Base-by-base conservation (phyloP, 2,888 invertebrate species). In the Helicoverpa assulta region DNA sequence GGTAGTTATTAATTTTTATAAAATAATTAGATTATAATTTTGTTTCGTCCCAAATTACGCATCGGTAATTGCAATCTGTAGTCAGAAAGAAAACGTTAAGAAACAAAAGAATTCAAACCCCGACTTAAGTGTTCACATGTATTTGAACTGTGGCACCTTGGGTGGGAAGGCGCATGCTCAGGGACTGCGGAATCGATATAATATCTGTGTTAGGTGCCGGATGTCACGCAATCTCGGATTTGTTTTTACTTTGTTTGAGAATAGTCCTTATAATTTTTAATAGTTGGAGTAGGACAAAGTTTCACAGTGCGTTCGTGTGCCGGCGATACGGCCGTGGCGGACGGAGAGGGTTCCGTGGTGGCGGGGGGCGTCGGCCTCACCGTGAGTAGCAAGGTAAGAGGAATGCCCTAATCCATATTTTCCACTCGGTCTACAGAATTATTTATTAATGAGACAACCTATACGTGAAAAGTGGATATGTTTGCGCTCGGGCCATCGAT, bases 361-460 rank as follows among this genome's bases (percentile, higher is more conserved):
- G 89, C 94, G 94, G 95, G 92, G 88, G 95, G 95, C 94, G 93
- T 91, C 88, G 92, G 95, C 94, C 95, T 95, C 94, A 86, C 95
- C 95, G 95, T 95, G 95, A 93, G 91, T 90, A 95, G 94, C 89
- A 95, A 95, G 94, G 95, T 94, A 87, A 75, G 74, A 71, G 59
- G 74, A 63, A 60, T 64, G 51, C 56, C 67, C 67, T 26, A 69
- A 59, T 62, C 53, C 55, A 56, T 62, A 43, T 67, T 65, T 61
- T 67, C 57, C 47, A 52, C 51, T 60, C 56, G 19, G 43, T 50
- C 33, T 19, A 73, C 59, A 59, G 68, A 40, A 63, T 47, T 76
- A 54, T 64, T 66, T 18, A 68, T 63, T 47, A 73, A 57, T 57
- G 16, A 47, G 47, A 47, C 47, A 57, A 55, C 53, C 0, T 62